These are phyloP conservation scores for Melanotaenia duboulayi DNA, from an alignment of 2,113 vertebrate genomes.

Conservation along the genomic window DNA sequence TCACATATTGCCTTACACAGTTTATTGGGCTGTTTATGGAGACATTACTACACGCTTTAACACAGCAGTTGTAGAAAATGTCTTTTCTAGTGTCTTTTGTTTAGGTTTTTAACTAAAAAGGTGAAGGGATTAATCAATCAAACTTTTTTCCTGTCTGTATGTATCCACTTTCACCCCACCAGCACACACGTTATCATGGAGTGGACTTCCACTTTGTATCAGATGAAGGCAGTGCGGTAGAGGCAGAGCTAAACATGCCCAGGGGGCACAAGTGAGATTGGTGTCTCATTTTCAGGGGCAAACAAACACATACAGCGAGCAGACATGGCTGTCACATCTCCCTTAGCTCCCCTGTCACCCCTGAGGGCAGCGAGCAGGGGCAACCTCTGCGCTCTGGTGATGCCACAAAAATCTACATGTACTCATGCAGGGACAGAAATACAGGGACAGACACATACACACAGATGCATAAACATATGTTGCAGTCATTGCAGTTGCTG, in stretches of 20 bases:
- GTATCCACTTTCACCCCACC: slow-evolving; percentile 66
- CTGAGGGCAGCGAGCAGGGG: slow-evolving; percentile 68
- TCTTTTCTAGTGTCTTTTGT: slow-evolving; percentile 7
- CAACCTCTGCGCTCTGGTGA: slow-evolving; percentile 46
- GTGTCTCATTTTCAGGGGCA: slow-evolving; percentile 82
- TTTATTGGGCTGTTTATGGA: slow-evolving; percentile 34
- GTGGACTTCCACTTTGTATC: slow-evolving; percentile 78
- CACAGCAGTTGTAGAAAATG: neutral
- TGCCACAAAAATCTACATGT: slow-evolving; percentile 45
- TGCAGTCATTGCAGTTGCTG: slow-evolving; percentile 20
- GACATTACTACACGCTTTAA: slow-evolving; percentile 28
- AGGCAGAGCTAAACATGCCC: slow-evolving; percentile 78
- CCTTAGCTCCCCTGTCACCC: slow-evolving; percentile 75
- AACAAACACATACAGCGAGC: slow-evolving; percentile 81
- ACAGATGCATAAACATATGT: slow-evolving; percentile 30
- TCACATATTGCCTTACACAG: slow-evolving; percentile 29
- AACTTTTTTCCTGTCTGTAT: slow-evolving; percentile 24
- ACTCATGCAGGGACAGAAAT: slow-evolving; percentile 44
- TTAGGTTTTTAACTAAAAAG: slow-evolving; percentile 30
- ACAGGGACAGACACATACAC: slow-evolving; percentile 28
- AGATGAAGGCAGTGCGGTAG: slow-evolving; percentile 71
- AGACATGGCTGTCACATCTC: slow-evolving; percentile 85
- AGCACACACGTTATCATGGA: slow-evolving; percentile 60
- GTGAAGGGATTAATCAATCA: slow-evolving; percentile 40
- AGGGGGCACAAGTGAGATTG: slow-evolving; percentile 72